A percentile compares a stretch with the other conserved stretches of the same genome.
Evolutionary conservation across 1,140 invertebrate species (phyloP).

Genomic region (Drosophila cardini): DNA sequence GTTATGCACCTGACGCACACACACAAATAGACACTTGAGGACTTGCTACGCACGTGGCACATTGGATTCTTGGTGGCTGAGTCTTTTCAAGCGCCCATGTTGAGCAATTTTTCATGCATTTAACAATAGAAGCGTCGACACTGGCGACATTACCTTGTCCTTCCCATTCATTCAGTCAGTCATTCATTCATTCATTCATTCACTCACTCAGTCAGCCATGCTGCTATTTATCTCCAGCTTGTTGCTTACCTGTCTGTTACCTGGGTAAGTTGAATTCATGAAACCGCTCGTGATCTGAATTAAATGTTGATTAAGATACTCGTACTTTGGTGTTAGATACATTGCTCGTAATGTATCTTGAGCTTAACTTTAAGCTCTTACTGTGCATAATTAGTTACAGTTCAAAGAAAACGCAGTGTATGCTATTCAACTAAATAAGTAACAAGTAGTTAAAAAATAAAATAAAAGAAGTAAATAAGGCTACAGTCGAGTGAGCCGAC

Average conservation of each 20-base stretch:
- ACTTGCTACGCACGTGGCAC: slow-evolving; percentile 6
- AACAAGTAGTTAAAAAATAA: too few species aligned
- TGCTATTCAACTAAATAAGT: too few species aligned
- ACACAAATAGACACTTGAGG: not conserved
- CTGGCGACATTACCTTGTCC: slow-evolving; percentile 24
- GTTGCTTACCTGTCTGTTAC: slow-evolving; percentile 18
- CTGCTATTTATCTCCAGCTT: slow-evolving; percentile 30
- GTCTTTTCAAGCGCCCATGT: slow-evolving; percentile 40
- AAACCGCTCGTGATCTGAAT: not conserved
- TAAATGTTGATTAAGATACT: not conserved
- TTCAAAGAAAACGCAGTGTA: too few species aligned
- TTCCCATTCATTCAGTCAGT: slow-evolving; percentile 29
- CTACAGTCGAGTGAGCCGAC: too few species aligned
- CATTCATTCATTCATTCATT: slow-evolving; percentile 33
- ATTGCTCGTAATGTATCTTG: not conserved
- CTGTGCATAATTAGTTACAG: too few species aligned
- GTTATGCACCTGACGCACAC: slow-evolving; percentile 60
- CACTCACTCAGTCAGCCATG: slow-evolving; percentile 6
- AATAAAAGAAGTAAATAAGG: too few species aligned
- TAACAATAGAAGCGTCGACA: slow-evolving; percentile 65
- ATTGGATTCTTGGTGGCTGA: not conserved
- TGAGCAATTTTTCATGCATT: slow-evolving; percentile 78
- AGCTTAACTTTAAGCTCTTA: too few species aligned
- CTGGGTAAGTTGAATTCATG: slow-evolving; percentile 6
- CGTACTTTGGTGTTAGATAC: not conserved